Percentiles rank a stretch among this genome's conserved stretches.
phyloP scores from a whole-genome alignment of 2,113 vertebrate genomes.

The Chaenogobius annularis region DNA sequence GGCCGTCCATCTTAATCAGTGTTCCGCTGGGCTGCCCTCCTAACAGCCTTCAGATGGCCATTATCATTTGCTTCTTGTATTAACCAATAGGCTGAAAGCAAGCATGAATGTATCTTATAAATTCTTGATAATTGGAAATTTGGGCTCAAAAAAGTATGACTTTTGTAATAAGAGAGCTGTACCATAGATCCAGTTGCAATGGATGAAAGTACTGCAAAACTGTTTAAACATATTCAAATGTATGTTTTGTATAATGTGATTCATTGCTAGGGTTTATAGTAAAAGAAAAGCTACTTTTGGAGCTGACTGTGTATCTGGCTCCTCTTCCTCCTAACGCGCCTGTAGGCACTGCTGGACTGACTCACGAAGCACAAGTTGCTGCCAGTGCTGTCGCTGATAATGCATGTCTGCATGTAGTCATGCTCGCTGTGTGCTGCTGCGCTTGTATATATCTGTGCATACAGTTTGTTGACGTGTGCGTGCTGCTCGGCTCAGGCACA shows the following conservation, averaged over 20 bases:
- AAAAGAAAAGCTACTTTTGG: constrained; percentile 4
- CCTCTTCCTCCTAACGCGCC: constrained; percentile 14
- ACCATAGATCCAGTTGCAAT: background rate
- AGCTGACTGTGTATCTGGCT: constrained; percentile 5
- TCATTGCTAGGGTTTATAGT: constrained; percentile 3
- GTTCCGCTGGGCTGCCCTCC: constrained; percentile 17
- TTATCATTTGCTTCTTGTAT: constrained; percentile 36
- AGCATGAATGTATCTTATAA: background rate
- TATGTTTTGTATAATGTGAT: background rate
- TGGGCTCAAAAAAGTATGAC: background rate
- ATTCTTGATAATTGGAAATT: background rate
- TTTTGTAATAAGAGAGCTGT: background rate
- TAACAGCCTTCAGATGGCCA: constrained; percentile 47
- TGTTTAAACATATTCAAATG: constrained; percentile 2
- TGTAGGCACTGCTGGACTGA: constrained; percentile 23
- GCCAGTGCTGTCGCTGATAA: constrained; percentile 27
- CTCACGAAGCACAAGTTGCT: constrained; percentile 37
- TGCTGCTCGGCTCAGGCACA: constrained; percentile 36
- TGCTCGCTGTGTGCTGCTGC: constrained; percentile 19
- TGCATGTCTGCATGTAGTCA: constrained; percentile 34
- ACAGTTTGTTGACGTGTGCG: constrained; percentile 15
- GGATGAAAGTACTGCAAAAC: background rate
- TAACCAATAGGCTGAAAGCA: constrained; percentile 13
- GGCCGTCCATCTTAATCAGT: constrained; percentile 61
- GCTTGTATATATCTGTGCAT: constrained; percentile 11